Conservation (phyloP, 2,888 invertebrate genomes). For the Thereva unica region DNA sequence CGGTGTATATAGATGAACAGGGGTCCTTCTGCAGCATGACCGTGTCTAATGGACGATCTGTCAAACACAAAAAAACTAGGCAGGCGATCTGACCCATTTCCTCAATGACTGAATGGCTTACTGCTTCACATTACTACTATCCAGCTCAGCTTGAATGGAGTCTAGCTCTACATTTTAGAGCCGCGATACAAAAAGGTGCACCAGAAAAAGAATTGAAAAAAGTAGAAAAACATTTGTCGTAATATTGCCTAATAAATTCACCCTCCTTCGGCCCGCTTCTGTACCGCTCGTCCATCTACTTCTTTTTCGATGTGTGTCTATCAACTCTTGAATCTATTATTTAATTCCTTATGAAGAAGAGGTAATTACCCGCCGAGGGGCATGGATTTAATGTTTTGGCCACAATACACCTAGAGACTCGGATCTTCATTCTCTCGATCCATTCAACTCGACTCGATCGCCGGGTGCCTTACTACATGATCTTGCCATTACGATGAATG, state of each 20-base stretch:
- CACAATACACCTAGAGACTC: not conserved
- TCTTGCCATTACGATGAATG: constrained; percentile 4
- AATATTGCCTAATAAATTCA: constrained; percentile 18
- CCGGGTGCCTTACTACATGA: not conserved
- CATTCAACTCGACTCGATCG: not conserved
- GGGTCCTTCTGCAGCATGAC: not conserved
- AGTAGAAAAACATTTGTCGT: constrained; percentile 20
- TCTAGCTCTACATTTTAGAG: not conserved
- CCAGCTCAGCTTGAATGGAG: not conserved
- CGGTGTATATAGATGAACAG: not conserved
- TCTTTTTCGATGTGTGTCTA: not conserved
- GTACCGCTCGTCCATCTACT: constrained; percentile 7
- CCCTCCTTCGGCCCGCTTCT: constrained; percentile 10
- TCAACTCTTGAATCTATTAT: constrained; percentile 17
- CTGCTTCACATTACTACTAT: not conserved
- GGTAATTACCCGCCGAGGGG: constrained; percentile 18
- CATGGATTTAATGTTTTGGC: constrained; percentile 10
- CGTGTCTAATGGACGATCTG: constrained; percentile 20
- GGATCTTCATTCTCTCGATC: not conserved
- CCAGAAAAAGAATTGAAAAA: not conserved
- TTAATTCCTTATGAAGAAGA: constrained; percentile 12
- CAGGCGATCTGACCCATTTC: constrained; percentile 23
- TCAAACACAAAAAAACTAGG: constrained; percentile 17
- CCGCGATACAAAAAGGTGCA: too few relatives aligned
- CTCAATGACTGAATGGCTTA: constrained; percentile 5